phyloP scores from a whole-genome alignment of 1,140 invertebrate genomes.

The Nasonia giraulti region DNA sequence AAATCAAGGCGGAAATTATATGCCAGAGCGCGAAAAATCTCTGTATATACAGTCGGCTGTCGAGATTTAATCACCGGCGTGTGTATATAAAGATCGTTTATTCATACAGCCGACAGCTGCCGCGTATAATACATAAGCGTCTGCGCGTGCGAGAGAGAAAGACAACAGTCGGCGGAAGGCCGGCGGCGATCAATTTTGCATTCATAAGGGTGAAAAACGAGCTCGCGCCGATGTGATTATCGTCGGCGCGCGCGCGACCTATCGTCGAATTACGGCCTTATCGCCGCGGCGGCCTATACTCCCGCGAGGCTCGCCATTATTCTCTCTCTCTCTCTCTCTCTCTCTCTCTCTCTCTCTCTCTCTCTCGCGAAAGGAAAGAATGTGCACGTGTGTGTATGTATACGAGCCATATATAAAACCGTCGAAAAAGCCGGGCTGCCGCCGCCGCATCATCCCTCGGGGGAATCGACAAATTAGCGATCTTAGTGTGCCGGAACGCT shows the following conservation, averaged over 20 bases:
- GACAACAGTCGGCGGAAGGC: not conserved
- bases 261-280: constrained; percentile 23
- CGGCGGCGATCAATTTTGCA: not conserved
- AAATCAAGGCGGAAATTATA: too few relatives aligned
- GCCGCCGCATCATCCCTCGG: not conserved
- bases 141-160: not conserved
- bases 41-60: too few relatives aligned
- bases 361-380: not conserved
- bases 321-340: not conserved
- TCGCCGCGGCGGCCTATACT: not conserved
- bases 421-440: not conserved
- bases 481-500: not conserved
- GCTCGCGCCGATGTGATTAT: constrained; percentile 3
- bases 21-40: too few relatives aligned
- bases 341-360: not conserved
- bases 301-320: constrained; percentile 7
- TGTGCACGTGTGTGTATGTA: not conserved
- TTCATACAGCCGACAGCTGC: not conserved
- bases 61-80: not conserved
- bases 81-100: not conserved
- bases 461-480: constrained; percentile 1
- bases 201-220: constrained; percentile 26
- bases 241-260: not conserved
- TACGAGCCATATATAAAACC: not conserved
- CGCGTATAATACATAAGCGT: not conserved